These are phyloP conservation scores for Apamea epomidion DNA, from an alignment of 2,888 invertebrate genomes.

Conservation along the genomic window DNA sequence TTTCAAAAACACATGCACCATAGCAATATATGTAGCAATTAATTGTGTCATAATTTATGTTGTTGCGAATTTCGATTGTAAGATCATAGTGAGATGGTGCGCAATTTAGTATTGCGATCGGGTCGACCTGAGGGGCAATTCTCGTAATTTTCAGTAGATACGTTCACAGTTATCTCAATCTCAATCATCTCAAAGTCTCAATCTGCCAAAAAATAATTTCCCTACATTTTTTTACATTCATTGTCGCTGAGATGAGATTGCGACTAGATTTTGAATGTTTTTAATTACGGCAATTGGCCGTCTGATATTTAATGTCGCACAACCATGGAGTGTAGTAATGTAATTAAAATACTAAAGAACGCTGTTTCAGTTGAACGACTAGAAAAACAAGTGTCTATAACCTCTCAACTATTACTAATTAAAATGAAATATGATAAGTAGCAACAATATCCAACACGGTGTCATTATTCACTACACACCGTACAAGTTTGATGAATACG, in stretches of 20 bases:
- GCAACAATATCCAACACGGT: slow-evolving; percentile 21
- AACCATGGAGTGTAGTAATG: not conserved
- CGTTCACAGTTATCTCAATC: too few relatives aligned
- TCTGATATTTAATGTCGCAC: not conserved
- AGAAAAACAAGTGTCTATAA: not conserved
- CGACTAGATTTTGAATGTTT: not conserved
- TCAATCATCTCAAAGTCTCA: too few relatives aligned
- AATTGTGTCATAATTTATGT: not conserved
- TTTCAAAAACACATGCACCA: not conserved
- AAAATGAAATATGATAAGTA: slow-evolving; percentile 29
- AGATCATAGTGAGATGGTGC: not conserved
- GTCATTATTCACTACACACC: slow-evolving; percentile 33
- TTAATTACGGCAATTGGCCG: not conserved
- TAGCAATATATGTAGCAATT: not conserved
- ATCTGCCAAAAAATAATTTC: too few relatives aligned
- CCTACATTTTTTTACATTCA: not conserved
- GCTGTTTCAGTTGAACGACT: not conserved
- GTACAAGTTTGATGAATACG: slow-evolving; percentile 28
- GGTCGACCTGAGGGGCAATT: not conserved
- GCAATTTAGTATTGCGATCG: not conserved
- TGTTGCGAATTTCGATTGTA: not conserved
- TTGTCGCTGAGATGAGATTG: not conserved
- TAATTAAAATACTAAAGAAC: not conserved
- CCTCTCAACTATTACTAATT: slow-evolving; percentile 22
- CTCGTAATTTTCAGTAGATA: too few relatives aligned